Evolutionary conservation across 2,888 invertebrate species (phyloP), one percentile per base, ranked within the genome.

Genomic region (Crossocerus cetratus): DNA sequence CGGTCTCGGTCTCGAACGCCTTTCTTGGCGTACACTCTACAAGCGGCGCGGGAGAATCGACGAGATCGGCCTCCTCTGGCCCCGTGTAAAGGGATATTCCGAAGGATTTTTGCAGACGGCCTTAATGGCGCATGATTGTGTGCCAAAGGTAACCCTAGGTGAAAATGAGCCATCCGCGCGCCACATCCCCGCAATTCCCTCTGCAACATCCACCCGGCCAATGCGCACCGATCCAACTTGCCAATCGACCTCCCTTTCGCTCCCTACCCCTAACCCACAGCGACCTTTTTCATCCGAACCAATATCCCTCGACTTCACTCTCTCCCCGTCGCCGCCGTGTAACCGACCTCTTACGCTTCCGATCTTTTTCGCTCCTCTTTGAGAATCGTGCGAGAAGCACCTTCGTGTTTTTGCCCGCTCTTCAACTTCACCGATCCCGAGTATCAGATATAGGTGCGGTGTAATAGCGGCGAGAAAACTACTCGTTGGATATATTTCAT

Each of bases 51-150:
- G 16, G 49, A 49, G 49, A 32, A 49, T 49, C 68, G 69, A 69
- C 69, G 64, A 72, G 77, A 72, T 78, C 75, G 32, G 74, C 74
- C 77, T 73, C 63, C 71, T 57, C 73, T 72, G 64, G 55, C 65
- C 65, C 69, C 79, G 62, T 77, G 80, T 81, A 77, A 81, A 82
- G 76, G 82, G 79, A 84, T 84, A 84, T 84, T 84, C 81, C 78
- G 77, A 66, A 71, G 57, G 22, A 82, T 84, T 86, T 85, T 86
- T 86, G 72, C 76, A 83, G 83, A 86, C 86, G 57, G 64, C 67
- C 73, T 78, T 86, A 85, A 86, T 85, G 81, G 82, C 78, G 79
- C 75, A 81, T 85, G 86, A 86, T 86, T 84, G 85, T 83, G 85
- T 78, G 83, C 77, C 85, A 77, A 83, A 83, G 83, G 82, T 77